Conservation (phyloP, 1,140 invertebrate genomes). For the Ceratitis capitata region DNA sequence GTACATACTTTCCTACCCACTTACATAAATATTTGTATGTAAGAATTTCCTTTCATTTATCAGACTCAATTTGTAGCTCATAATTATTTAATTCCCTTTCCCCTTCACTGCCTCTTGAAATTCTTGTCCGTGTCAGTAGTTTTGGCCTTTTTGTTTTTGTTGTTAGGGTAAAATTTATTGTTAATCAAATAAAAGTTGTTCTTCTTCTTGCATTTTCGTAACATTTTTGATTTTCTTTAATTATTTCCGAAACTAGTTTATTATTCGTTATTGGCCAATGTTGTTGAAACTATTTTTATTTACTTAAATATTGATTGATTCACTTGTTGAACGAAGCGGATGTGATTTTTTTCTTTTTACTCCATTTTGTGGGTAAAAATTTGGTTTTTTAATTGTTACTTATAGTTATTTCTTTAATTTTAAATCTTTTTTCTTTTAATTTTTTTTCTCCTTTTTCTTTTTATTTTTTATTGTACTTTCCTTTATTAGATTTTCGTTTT, state of each 20-base stretch:
- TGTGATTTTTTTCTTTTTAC: too few species aligned
- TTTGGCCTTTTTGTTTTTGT: background rate
- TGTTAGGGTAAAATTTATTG: background rate
- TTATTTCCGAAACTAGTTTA: background rate
- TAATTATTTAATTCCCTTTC: background rate
- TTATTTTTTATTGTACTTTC: too few species aligned
- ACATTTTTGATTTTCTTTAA: background rate
- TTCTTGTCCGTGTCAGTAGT: background rate
- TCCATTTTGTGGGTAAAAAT: too few species aligned
- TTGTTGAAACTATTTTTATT: background rate
- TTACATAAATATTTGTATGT: background rate
- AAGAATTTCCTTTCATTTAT: background rate
- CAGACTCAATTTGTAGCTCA: background rate
- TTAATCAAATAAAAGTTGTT: background rate
- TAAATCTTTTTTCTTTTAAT: too few species aligned
- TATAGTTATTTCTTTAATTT: too few species aligned
- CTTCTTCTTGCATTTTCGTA: background rate
- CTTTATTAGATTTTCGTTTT: too few species aligned
- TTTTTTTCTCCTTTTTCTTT: too few species aligned
- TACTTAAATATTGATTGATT: background rate
- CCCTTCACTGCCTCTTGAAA: background rate
- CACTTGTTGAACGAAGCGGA: background rate
- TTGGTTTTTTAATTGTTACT: too few species aligned
- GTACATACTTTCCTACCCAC: background rate
- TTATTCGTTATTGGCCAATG: background rate